Evolutionary conservation across 1,140 invertebrate genomes (phyloP).

Genomic region (Acromyrmex charruanus): DNA sequence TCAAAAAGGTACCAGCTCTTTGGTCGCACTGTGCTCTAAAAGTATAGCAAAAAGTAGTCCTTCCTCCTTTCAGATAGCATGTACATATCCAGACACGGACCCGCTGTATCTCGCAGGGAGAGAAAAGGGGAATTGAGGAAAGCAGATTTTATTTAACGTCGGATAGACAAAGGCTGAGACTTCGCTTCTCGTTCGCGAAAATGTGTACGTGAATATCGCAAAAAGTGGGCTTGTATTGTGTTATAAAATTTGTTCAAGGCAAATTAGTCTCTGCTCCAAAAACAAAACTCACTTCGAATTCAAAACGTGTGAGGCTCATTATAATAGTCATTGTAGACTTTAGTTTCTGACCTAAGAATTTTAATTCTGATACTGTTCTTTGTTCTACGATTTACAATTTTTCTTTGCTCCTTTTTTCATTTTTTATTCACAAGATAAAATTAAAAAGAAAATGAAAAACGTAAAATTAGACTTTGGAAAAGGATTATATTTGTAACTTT

Average conservation of each 20-base stretch:
- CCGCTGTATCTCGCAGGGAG: slow-evolving; percentile 25
- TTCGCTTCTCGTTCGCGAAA: slow-evolving; percentile 32
- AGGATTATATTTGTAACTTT: background rate
- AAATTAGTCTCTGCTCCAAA: slow-evolving; percentile 14
- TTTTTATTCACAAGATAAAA: background rate
- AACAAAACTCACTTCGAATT: background rate
- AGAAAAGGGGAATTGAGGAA: slow-evolving; percentile 20
- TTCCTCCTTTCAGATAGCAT: slow-evolving; percentile 76
- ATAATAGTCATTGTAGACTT: slow-evolving; percentile 37
- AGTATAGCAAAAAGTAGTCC: slow-evolving; percentile 76
- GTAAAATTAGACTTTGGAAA: background rate
- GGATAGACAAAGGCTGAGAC: slow-evolving; percentile 32
- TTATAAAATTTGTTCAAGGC: slow-evolving; percentile 8
- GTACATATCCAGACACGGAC: slow-evolving; percentile 22
- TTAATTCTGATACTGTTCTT: slow-evolving; percentile 4
- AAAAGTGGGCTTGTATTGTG: background rate
- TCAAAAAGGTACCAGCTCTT: slow-evolving; percentile 67
- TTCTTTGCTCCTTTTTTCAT: background rate
- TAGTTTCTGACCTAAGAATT: slow-evolving; percentile 19
- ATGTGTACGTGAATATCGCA: background rate
- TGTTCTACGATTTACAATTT: slow-evolving; percentile 22
- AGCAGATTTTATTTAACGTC: slow-evolving; percentile 27
- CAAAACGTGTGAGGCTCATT: background rate
- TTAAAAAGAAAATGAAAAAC: background rate
- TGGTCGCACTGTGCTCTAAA: slow-evolving; percentile 64